These are phyloP conservation scores for Eunapius fragilis DNA, from an alignment of 37 sponge, comb jelly and placozoan genomes.

Conservation along the genomic window DNA sequence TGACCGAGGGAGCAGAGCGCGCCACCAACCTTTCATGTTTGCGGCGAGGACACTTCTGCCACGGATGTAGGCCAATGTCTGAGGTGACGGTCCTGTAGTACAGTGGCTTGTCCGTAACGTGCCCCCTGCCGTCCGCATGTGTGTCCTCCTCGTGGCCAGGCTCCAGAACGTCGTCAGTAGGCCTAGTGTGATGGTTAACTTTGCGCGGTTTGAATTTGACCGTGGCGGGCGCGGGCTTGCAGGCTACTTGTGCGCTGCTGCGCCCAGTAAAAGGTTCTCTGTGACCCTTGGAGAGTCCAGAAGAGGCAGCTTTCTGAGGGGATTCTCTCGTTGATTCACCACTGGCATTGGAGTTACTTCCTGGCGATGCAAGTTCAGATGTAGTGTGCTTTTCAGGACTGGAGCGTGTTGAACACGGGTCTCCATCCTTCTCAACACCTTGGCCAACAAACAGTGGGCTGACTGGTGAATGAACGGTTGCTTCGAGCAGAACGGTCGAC, in stretches of 20 bases:
- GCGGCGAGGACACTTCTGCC: constrained; percentile 44
- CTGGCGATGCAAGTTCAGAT: neutral
- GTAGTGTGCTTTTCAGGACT: neutral
- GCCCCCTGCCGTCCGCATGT: neutral
- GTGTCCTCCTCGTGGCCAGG: neutral
- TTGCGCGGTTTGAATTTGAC: constrained; percentile 30
- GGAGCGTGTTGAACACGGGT: neutral
- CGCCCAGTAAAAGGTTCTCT: neutral
- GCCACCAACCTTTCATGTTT: neutral
- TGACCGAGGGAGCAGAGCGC: constrained; percentile 17
- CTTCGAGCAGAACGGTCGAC: constrained; percentile 46
- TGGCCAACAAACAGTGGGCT: constrained; percentile 4
- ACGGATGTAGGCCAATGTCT: constrained; percentile 51
- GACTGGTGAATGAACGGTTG: constrained; percentile 59
- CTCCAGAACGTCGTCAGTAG: neutral
- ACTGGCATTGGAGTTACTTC: neutral
- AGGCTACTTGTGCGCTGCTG: neutral
- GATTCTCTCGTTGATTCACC: neutral
- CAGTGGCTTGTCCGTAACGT: neutral
- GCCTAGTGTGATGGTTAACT: neutral
- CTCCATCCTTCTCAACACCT: neutral
- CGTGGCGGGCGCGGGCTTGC: neutral
- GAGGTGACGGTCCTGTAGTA: constrained; percentile 3
- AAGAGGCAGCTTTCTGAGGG: neutral
- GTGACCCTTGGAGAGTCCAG: constrained; percentile 17